Conservation (phyloP, 2,113 vertebrate species). For the Oncorhynchus clarkii region DNA sequence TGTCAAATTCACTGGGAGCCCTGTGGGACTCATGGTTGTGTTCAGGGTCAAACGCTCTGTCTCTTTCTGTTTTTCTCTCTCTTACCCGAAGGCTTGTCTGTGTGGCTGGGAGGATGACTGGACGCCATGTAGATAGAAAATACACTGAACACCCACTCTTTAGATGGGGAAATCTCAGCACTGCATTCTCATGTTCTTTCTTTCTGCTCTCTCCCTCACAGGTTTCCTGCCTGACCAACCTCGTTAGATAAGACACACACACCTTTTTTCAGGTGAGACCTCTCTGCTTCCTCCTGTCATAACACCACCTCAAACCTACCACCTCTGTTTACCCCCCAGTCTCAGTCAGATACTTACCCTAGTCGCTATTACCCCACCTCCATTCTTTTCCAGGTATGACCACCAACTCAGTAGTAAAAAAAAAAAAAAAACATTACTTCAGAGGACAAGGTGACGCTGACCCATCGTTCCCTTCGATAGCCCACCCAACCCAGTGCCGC, state of each 20-base stretch:
- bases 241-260: not conserved
- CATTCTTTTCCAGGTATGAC: not conserved
- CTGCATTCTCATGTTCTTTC: not conserved
- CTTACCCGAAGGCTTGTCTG: not conserved
- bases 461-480: too few relatives aligned
- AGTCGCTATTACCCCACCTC: too few relatives aligned
- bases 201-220: not conserved
- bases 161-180: not conserved
- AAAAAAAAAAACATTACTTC: too few relatives aligned
- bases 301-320: not conserved
- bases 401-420: too few relatives aligned
- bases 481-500: not conserved
- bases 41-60: not conserved
- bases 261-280: not conserved
- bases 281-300: not conserved
- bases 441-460: too few relatives aligned
- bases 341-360: too few relatives aligned
- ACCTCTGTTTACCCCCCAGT: too few relatives aligned
- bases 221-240: not conserved
- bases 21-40: not conserved
- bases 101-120: not conserved
- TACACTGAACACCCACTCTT: not conserved
- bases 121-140: not conserved
- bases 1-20: not conserved
- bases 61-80: not conserved